Conservation (phyloP, 2,888 invertebrate genomes). For the Merodon equestris region DNA sequence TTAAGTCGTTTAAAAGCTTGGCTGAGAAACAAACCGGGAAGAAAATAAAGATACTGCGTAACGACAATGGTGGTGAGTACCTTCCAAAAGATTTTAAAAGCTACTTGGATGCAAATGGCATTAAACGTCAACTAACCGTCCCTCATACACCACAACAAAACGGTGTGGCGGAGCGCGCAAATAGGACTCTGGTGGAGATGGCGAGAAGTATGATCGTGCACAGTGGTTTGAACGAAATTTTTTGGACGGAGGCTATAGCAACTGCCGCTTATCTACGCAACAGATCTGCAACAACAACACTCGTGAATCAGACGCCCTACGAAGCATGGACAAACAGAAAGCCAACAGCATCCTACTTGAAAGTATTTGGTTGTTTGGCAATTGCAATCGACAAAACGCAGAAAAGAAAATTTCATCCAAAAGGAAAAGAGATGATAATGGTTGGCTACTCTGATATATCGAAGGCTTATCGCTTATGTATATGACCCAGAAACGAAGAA, state of each 20-base stretch:
- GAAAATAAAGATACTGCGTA: conserved; percentile 34
- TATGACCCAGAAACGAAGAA: conserved; percentile 32
- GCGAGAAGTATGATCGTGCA: conserved; percentile 18
- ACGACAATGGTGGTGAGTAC: conserved; percentile 50
- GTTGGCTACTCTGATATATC: conserved; percentile 14
- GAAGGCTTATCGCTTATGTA: conserved; percentile 25
- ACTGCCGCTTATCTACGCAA: conserved; percentile 11
- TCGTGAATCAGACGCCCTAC: conserved; percentile 1
- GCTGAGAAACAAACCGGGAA: conserved; percentile 48
- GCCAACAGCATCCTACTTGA: conserved; percentile 26
- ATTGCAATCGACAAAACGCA: conserved; percentile 22
- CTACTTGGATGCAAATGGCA: conserved; percentile 45
- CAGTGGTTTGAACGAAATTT: conserved; percentile 1
- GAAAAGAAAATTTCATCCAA: conserved; percentile 13
- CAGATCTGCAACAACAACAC: background rate
- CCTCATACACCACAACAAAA: conserved; percentile 12
- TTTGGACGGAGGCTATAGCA: conserved; percentile 58
- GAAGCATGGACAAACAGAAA: conserved; percentile 19
- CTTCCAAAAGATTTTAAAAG: conserved; percentile 29
- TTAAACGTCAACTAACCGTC: conserved; percentile 42
- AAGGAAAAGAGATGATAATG: conserved; percentile 26
- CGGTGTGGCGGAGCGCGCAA: conserved; percentile 11
- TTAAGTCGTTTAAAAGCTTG: conserved; percentile 51
- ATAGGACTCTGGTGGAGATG: conserved; percentile 6
- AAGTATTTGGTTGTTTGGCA: conserved; percentile 32